phyloP scores from a whole-genome alignment of 2,113 vertebrate genomes.

The Callaeas wilsoni region DNA sequence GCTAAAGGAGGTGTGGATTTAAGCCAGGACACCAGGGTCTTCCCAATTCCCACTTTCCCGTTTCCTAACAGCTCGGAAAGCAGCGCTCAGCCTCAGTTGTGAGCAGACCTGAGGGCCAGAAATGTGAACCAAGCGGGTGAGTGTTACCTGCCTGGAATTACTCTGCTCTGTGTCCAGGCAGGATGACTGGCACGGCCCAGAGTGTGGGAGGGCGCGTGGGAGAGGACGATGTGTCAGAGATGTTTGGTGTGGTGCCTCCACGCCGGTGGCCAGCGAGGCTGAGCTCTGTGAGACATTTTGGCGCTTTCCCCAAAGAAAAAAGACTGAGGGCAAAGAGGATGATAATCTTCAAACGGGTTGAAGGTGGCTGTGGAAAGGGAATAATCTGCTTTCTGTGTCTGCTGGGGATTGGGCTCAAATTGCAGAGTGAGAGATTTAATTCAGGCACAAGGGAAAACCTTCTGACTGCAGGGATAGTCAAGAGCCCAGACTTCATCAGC shows the following conservation, averaged over 20 bases:
- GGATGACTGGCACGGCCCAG: background rate
- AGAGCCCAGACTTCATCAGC: background rate
- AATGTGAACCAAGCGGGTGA: background rate
- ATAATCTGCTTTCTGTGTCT: slow-evolving; percentile 3
- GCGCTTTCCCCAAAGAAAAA: background rate
- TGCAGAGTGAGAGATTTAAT: background rate
- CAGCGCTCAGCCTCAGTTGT: background rate
- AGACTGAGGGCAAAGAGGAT: background rate
- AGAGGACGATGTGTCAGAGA: background rate
- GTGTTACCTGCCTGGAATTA: background rate
- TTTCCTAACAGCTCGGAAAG: background rate
- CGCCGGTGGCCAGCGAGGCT: background rate
- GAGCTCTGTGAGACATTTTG: background rate
- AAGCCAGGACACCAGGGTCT: background rate
- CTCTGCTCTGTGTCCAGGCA: background rate
- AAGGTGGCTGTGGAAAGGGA: background rate
- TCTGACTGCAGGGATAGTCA: background rate
- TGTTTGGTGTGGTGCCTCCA: background rate
- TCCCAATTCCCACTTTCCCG: background rate
- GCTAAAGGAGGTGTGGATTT: background rate
- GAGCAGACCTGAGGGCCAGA: background rate
- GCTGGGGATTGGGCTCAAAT: background rate
- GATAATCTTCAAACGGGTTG: background rate
- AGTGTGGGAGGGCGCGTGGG: background rate
- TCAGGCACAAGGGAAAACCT: background rate